Evolutionary conservation across 2,797 vertebrate species (phyloP).

Genomic region (Cossypha caffra): DNA sequence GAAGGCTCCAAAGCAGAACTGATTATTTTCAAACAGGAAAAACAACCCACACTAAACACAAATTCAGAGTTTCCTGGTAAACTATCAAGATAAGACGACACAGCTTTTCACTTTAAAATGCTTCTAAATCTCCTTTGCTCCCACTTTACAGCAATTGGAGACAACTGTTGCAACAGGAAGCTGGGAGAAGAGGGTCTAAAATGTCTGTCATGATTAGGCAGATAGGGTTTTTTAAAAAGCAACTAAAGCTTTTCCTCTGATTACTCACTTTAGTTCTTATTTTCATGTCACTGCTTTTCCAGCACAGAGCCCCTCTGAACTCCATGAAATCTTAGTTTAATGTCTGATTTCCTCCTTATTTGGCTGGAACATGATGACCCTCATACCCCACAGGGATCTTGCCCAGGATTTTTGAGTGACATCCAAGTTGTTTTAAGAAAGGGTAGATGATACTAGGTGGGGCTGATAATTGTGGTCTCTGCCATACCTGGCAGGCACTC

Average conservation of each 20-base stretch:
- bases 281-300: background rate
- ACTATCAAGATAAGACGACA: background rate
- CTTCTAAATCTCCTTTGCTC: background rate
- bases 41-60: background rate
- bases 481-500: background rate
- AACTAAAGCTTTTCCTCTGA: background rate
- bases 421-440: background rate
- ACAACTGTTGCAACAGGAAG: background rate
- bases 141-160: background rate
- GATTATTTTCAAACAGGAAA: background rate
- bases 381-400: background rate
- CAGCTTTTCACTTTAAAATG: background rate
- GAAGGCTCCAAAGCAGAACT: background rate
- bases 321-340: background rate
- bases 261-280: background rate
- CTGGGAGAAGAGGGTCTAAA: background rate
- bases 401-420: background rate
- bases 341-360: background rate
- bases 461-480: background rate
- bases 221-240: background rate
- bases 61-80: background rate
- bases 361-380: background rate
- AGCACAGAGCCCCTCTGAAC: background rate
- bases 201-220: background rate
- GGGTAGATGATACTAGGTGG: background rate